Conservation (phyloP, 2,888 invertebrate species). For the Pseudoips prasinana region DNA sequence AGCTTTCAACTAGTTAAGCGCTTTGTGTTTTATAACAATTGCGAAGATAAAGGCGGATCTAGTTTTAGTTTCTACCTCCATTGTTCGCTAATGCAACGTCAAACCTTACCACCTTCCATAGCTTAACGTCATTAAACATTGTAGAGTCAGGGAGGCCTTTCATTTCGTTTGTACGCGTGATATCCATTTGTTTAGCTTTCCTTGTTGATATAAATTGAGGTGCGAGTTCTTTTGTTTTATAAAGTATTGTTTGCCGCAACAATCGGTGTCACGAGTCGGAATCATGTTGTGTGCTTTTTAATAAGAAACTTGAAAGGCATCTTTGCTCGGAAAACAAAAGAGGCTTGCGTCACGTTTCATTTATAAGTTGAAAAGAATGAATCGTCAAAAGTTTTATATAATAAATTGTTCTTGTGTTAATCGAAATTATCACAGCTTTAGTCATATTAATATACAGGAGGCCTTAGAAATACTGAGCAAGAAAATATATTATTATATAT, state of each 20-base stretch:
- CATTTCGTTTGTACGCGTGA: conserved; percentile 40
- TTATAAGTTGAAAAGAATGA: not conserved
- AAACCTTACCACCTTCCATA: conserved; percentile 52
- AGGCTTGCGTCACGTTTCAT: not conserved
- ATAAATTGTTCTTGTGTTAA: too few species aligned
- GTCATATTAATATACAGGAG: too few species aligned
- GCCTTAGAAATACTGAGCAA: too few species aligned
- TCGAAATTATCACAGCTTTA: too few species aligned
- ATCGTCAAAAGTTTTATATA: too few species aligned
- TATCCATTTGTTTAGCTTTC: conserved; percentile 41
- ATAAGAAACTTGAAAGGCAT: conserved; percentile 18
- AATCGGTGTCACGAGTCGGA: conserved; percentile 25
- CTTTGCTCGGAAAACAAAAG: conserved; percentile 9
- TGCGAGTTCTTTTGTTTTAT: conserved; percentile 46
- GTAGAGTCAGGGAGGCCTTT: conserved; percentile 50
- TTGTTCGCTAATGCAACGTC: conserved; percentile 71
- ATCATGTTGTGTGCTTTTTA: conserved; percentile 18
- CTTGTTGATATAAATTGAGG: conserved; percentile 35
- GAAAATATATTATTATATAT: too few species aligned
- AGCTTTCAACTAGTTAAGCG: conserved; percentile 63
- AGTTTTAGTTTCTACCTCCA: conserved; percentile 60
- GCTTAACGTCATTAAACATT: conserved; percentile 62
- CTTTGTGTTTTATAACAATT: conserved; percentile 67
- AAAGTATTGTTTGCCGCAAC: conserved; percentile 30
- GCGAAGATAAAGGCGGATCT: conserved; percentile 61